Conservation (phyloP, 2,797 vertebrate species). For the Melanotaenia maccullochi region DNA sequence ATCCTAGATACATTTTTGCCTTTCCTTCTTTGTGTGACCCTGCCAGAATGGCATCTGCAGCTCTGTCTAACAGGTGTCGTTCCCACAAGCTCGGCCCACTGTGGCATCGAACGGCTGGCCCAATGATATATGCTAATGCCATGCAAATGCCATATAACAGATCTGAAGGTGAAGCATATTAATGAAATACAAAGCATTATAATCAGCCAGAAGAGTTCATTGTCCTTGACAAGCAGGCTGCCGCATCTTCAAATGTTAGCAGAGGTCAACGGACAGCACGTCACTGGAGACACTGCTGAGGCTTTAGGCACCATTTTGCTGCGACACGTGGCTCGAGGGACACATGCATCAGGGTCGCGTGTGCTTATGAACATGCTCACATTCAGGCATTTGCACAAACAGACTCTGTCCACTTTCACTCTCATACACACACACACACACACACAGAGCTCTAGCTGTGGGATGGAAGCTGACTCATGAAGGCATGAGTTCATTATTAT, state of each 20-base stretch:
- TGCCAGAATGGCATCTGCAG: slow-evolving; percentile 49
- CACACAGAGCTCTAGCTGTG: slow-evolving; percentile 32
- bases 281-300: slow-evolving; percentile 45
- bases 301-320: slow-evolving; percentile 64
- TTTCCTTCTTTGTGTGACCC: slow-evolving; percentile 22
- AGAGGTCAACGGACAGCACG: slow-evolving; percentile 61
- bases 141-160: slow-evolving; percentile 68
- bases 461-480: slow-evolving; percentile 64
- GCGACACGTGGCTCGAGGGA: slow-evolving; percentile 43
- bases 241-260: slow-evolving; percentile 52
- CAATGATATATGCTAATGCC: slow-evolving; percentile 67
- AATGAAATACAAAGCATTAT: slow-evolving; percentile 63
- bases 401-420: slow-evolving; percentile 17
- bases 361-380: slow-evolving; percentile 31
- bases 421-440: slow-evolving; percentile 28
- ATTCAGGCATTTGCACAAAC: slow-evolving; percentile 32
- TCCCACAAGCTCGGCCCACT: slow-evolving; percentile 42
- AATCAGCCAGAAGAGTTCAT: slow-evolving; percentile 51
- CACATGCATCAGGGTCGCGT: slow-evolving; percentile 33
- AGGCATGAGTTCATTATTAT: slow-evolving; percentile 74
- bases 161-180: slow-evolving; percentile 69
- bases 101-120: slow-evolving; percentile 40
- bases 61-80: slow-evolving; percentile 61
- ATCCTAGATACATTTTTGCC: neutral
- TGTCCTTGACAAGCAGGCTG: slow-evolving; percentile 50